Conservation (phyloP, 2,888 invertebrate species). For the Germaria angustata region DNA sequence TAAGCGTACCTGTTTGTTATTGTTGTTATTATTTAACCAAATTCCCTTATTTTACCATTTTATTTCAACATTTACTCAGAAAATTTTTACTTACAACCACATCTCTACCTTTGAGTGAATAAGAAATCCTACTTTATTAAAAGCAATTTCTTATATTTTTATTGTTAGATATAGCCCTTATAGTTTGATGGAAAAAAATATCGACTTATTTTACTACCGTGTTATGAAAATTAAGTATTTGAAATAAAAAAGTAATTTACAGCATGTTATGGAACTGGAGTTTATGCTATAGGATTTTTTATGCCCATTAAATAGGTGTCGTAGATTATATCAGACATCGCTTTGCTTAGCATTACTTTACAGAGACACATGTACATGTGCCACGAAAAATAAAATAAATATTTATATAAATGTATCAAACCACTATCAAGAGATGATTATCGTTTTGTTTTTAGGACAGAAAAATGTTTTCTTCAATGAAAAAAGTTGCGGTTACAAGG, state of each 20-base stretch:
- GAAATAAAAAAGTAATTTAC: not conserved
- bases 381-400: too few species aligned
- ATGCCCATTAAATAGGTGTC: too few species aligned
- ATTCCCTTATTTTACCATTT: constrained; percentile 47
- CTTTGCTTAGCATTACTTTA: too few species aligned
- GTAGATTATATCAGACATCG: too few species aligned
- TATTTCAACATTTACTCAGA: constrained; percentile 32
- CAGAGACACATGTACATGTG: too few species aligned
- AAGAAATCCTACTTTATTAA: constrained; percentile 8
- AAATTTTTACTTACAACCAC: constrained; percentile 10
- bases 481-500: too few species aligned
- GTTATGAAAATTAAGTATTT: not conserved
- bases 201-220: not conserved
- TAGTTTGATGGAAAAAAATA: not conserved
- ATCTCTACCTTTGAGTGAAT: not conserved
- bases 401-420: too few species aligned
- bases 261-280: not conserved
- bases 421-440: too few species aligned
- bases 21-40: not conserved
- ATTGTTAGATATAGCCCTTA: not conserved
- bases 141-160: constrained; percentile 3
- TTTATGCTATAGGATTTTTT: too few species aligned
- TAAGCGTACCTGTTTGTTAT: not conserved
- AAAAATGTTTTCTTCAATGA: too few species aligned
- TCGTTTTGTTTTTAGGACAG: too few species aligned